Evolutionary conservation across 2,888 invertebrate genomes (phyloP).

Genomic region (Tetheella fluctuosa): DNA sequence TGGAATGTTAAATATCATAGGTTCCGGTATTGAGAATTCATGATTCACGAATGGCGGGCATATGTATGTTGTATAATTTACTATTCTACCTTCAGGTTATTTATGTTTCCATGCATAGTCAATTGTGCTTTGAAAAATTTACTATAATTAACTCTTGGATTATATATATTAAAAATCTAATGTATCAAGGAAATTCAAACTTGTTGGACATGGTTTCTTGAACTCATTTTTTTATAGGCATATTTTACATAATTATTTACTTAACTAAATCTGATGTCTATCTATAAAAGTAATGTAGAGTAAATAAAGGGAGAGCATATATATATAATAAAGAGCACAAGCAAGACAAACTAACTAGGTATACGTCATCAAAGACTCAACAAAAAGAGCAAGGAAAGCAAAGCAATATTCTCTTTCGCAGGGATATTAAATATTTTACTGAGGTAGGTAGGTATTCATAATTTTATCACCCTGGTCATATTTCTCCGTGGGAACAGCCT

Average conservation of each 20-base stretch:
- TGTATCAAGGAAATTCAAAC: too few species aligned
- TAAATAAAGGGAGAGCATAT: too few species aligned
- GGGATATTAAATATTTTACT: background rate
- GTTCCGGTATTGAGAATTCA: constrained; percentile 12
- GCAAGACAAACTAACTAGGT: too few species aligned
- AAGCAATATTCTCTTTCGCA: background rate
- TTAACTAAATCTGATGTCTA: too few species aligned
- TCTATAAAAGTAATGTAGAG: too few species aligned
- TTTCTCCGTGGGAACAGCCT: background rate
- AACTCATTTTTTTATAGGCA: too few species aligned
- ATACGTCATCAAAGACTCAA: background rate
- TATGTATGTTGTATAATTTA: background rate
- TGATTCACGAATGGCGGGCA: constrained; percentile 8
- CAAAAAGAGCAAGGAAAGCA: background rate
- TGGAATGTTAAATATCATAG: constrained; percentile 7
- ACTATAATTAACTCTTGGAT: background rate
- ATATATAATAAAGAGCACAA: too few species aligned
- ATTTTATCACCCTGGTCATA: background rate
- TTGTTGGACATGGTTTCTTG: too few species aligned
- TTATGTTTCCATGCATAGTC: background rate
- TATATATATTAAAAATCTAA: background rate
- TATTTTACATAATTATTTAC: too few species aligned
- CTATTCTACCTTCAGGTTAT: background rate
- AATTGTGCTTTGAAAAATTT: background rate
- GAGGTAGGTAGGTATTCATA: background rate